phyloP scores from a whole-genome alignment of 2,888 invertebrate genomes.

The Diachrysia chrysitis region DNA sequence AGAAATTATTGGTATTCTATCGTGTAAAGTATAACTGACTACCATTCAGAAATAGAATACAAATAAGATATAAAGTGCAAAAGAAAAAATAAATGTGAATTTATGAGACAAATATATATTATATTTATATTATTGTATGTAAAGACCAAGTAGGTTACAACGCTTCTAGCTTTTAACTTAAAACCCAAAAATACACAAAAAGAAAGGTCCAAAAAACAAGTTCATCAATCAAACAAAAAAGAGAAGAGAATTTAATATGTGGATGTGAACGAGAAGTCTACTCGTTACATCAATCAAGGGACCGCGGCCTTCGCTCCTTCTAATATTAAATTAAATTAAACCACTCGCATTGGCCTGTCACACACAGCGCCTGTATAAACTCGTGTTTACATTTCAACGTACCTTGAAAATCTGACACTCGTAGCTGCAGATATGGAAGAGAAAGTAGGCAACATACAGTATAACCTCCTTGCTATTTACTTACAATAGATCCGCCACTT shows the following conservation, averaged over 20 bases:
- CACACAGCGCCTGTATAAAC: slow-evolving; percentile 41
- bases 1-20: too few relatives aligned
- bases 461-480: neutral
- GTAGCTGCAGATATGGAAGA: neutral
- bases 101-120: too few relatives aligned
- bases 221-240: slow-evolving; percentile 52
- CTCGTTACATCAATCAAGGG: slow-evolving; percentile 65
- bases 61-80: too few relatives aligned
- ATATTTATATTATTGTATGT: too few relatives aligned
- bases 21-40: too few relatives aligned
- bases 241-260: slow-evolving; percentile 61
- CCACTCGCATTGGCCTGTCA: slow-evolving; percentile 60
- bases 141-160: too few relatives aligned
- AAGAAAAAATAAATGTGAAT: too few relatives aligned
- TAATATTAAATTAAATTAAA: slow-evolving; percentile 66
- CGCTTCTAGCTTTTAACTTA: too few relatives aligned
- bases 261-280: slow-evolving; percentile 64
- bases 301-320: slow-evolving; percentile 38
- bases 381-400: slow-evolving; percentile 15
- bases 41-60: too few relatives aligned
- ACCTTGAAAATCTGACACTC: slow-evolving; percentile 9
- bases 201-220: neutral
- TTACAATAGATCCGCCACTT: too few relatives aligned
- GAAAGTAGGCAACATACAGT: neutral
- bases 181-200: too few relatives aligned